Evolutionary conservation across 2,888 invertebrate species (phyloP).

Genomic region (Leptogaster cylindrica): DNA sequence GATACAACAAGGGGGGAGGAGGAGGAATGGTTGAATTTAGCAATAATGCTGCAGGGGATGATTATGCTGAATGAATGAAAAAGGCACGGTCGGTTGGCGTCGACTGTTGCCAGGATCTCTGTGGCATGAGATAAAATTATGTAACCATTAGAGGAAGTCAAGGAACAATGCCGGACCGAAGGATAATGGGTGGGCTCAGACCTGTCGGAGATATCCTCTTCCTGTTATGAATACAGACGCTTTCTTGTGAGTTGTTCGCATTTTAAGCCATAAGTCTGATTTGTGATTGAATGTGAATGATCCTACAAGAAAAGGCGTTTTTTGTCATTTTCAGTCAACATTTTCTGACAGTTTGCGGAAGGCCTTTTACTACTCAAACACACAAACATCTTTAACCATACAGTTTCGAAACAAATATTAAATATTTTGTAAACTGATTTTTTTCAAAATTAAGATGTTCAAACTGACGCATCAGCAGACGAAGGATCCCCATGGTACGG

Average conservation of each 20-base stretch:
- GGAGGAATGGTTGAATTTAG: background rate
- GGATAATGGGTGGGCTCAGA: background rate
- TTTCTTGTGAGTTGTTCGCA: background rate
- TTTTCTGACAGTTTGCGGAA: too few species aligned
- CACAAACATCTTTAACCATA: too few species aligned
- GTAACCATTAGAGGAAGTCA: slow-evolving; percentile 35
- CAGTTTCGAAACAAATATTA: too few species aligned
- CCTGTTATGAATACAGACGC: background rate
- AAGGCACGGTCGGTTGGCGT: slow-evolving; percentile 35
- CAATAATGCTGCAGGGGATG: slow-evolving; percentile 20
- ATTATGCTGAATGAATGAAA: slow-evolving; percentile 21
- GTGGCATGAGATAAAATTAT: slow-evolving; percentile 43
- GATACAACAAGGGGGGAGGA: slow-evolving; percentile 23
- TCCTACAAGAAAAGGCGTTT: too few species aligned
- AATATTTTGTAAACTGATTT: too few species aligned
- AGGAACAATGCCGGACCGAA: slow-evolving; percentile 38
- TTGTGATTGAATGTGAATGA: too few species aligned
- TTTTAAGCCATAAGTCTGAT: too few species aligned
- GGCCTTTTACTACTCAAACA: too few species aligned
- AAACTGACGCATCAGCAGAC: too few species aligned
- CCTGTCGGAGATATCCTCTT: background rate
- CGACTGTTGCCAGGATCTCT: slow-evolving; percentile 42
- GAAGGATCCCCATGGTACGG: too few species aligned
- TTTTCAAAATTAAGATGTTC: too few species aligned
- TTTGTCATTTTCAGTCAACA: too few species aligned